These are phyloP conservation scores for Rhaphigaster nebulosa DNA, from an alignment of 2,888 invertebrate genomes.

Conservation along the genomic window DNA sequence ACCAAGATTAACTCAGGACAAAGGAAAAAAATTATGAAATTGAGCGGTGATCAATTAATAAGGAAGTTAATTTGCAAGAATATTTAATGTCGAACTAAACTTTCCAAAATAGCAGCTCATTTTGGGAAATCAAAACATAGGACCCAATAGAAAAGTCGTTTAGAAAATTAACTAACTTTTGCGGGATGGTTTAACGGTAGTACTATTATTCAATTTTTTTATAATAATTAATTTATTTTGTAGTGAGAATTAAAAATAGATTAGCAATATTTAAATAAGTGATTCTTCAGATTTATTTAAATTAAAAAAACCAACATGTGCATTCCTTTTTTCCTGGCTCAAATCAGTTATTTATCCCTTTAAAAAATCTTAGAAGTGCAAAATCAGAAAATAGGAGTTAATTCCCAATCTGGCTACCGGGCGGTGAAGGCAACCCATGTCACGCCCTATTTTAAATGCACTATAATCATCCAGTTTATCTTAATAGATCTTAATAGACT, in stretches of 20 bases:
- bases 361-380: neutral
- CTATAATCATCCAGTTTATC: conserved; percentile 33
- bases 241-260: too few relatives aligned
- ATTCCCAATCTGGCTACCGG: conserved; percentile 4
- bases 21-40: too few relatives aligned
- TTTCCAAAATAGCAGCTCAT: too few relatives aligned
- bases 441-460: conserved; percentile 40
- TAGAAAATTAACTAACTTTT: too few relatives aligned
- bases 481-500: conserved; percentile 35
- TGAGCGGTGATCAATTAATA: too few relatives aligned
- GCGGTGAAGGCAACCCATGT: neutral
- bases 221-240: too few relatives aligned
- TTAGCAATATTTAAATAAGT: neutral
- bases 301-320: neutral
- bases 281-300: neutral
- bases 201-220: too few relatives aligned
- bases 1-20: too few relatives aligned
- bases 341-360: neutral
- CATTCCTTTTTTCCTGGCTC: neutral
- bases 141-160: too few relatives aligned
- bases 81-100: too few relatives aligned
- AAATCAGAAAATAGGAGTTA: conserved; percentile 35
- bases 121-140: too few relatives aligned
- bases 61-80: neutral
- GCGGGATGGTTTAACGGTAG: too few relatives aligned